Evolutionary conservation across 2,113 vertebrate genomes (phyloP).

Genomic region (Geococcyx californianus): DNA sequence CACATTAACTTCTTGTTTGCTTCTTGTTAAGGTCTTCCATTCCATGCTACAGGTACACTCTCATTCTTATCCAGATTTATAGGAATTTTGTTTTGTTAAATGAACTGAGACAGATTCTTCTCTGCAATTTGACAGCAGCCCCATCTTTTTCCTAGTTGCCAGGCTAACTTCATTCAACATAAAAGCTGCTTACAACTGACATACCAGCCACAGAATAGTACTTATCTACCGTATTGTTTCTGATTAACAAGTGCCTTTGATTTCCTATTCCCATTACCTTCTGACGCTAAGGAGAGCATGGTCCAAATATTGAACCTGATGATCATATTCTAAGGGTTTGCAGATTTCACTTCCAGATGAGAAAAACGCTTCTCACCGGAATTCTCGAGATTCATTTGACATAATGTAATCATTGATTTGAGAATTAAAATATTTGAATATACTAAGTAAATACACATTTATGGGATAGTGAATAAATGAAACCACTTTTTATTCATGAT

Average conservation of each 20-base stretch:
- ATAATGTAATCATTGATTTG: neutral
- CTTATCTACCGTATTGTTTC: neutral
- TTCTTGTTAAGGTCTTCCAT: neutral
- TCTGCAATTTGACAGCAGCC: neutral
- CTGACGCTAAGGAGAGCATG: neutral
- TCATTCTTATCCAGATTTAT: neutral
- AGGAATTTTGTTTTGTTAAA: neutral
- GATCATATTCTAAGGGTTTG: neutral
- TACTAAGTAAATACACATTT: neutral
- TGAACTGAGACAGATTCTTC: neutral
- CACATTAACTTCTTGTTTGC: neutral
- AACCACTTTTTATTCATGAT: neutral
- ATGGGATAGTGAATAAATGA: neutral
- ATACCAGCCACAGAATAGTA: neutral
- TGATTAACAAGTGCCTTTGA: neutral
- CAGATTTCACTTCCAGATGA: neutral
- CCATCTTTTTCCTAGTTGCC: neutral
- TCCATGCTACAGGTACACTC: neutral
- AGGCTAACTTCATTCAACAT: neutral
- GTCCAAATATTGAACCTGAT: neutral
- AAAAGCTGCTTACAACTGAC: neutral
- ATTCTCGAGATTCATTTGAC: neutral
- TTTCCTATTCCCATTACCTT: neutral
- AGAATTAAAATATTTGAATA: neutral
- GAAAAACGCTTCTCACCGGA: neutral